phyloP scores from a whole-genome alignment of 2,797 vertebrate species.

The Natrix natrix region DNA sequence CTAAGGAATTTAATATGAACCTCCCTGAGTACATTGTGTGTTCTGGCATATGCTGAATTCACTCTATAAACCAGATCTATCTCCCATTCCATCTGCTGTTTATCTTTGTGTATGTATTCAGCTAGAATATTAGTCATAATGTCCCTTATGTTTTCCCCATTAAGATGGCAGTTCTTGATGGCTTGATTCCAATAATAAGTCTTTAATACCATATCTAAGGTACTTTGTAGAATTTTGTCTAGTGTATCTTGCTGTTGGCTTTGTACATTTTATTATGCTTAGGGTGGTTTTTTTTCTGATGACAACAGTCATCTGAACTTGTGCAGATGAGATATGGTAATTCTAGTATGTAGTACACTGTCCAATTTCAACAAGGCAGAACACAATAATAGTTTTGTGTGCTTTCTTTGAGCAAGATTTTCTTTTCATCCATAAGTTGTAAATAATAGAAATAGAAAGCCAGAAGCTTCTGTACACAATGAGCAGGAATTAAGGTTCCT shows the following conservation, averaged over 20 bases:
- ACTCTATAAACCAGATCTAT: too few relatives aligned
- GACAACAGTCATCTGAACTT: not conserved
- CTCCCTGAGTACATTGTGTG: too few relatives aligned
- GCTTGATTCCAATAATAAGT: not conserved
- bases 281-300: not conserved
- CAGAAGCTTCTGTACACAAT: not conserved
- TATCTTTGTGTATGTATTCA: too few relatives aligned
- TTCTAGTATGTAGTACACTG: not conserved
- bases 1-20: too few relatives aligned
- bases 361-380: not conserved
- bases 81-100: too few relatives aligned
- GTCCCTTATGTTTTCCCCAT: too few relatives aligned
- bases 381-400: not conserved
- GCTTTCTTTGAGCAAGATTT: not conserved
- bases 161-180: not conserved
- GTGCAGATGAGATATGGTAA: not conserved
- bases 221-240: not conserved
- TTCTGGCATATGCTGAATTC: too few relatives aligned
- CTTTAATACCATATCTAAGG: not conserved
- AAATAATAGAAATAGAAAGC: not conserved
- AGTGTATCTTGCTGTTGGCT: not conserved
- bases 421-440: not conserved
- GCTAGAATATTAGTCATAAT: too few relatives aligned
- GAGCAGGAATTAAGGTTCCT: not conserved
- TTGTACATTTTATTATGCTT: not conserved